Conservation (phyloP, 53 echinoderm and acorn worm species). For the Echinometra lucunter region DNA sequence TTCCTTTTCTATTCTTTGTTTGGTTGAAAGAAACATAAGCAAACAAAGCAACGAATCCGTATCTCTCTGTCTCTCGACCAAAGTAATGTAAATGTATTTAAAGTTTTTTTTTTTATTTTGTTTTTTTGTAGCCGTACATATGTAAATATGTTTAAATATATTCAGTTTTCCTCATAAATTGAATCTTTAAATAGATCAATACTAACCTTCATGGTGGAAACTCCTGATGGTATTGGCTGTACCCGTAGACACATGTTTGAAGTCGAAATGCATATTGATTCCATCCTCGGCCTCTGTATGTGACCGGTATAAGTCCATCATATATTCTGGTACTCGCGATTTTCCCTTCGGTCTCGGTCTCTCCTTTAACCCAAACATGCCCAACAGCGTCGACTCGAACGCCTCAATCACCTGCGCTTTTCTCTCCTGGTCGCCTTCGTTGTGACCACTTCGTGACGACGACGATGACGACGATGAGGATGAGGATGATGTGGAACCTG, state of each 20-base stretch:
- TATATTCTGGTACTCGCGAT: constrained; percentile 90
- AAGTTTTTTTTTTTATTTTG: no score
- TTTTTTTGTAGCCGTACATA: no score
- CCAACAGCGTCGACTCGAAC: constrained; percentile 90
- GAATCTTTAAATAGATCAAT: background rate
- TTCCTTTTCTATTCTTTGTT: no score
- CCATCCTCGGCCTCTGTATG: constrained; percentile 74
- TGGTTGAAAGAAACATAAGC: no score
- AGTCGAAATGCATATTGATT: constrained; percentile 77
- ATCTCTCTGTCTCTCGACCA: no score
- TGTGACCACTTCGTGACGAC: background rate
- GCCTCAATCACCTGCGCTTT: constrained; percentile 85
- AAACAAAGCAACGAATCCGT: no score
- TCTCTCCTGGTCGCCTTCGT: constrained; percentile 68
- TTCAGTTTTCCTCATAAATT: no score
- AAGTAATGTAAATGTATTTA: no score
- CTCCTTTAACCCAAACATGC: constrained; percentile 96
- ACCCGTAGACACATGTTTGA: constrained; percentile 78
- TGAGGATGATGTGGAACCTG: background rate
- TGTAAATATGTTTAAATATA: no score
- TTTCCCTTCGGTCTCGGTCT: constrained; percentile 84
- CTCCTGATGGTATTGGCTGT: constrained; percentile 90
- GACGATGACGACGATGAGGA: constrained; percentile 59
- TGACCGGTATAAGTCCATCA: constrained; percentile 94
- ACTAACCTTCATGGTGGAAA: constrained; percentile 85